Percentiles rank a stretch among this genome's conserved stretches.
Evolutionary conservation across 2,797 vertebrate species (phyloP).

Genomic region (Capromys pilorides): DNA sequence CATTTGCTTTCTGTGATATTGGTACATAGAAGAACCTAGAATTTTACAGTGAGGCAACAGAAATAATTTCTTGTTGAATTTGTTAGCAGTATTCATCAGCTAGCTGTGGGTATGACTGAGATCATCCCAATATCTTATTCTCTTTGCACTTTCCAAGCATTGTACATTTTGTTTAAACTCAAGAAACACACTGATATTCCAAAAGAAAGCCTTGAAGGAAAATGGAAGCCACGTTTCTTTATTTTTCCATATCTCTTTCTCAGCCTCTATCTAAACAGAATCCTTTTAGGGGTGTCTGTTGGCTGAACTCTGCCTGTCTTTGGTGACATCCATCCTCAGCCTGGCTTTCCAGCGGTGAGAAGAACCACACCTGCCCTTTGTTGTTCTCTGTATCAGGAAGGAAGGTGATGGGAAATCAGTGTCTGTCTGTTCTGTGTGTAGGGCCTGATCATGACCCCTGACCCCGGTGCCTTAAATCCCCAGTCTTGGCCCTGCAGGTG

Average conservation of each 20-base stretch:
- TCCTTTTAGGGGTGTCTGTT: not conserved
- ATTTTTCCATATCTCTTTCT: not conserved
- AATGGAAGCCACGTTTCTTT: not conserved
- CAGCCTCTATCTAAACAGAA: not conserved
- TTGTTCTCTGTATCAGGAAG: not conserved
- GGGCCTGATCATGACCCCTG: too few relatives aligned
- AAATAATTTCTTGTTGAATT: not conserved
- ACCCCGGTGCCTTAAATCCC: too few relatives aligned
- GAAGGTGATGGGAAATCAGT: too few relatives aligned
- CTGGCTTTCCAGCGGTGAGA: too few relatives aligned
- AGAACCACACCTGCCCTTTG: not conserved
- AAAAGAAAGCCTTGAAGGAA: not conserved
- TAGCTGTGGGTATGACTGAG: too few relatives aligned
- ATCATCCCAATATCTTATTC: not conserved
- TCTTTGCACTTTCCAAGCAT: not conserved
- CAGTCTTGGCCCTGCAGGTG: too few relatives aligned
- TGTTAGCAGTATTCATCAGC: not conserved
- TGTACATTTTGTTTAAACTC: not conserved
- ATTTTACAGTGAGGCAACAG: not conserved
- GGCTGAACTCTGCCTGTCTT: not conserved
- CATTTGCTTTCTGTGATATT: not conserved
- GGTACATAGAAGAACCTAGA: not conserved
- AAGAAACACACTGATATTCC: not conserved
- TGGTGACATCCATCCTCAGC: not conserved
- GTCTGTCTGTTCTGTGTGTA: accelerated